Percentiles rank a stretch among this genome's conserved stretches.
phyloP scores from a whole-genome alignment of 2,113 vertebrate genomes.

The Uropsilus gracilis region DNA sequence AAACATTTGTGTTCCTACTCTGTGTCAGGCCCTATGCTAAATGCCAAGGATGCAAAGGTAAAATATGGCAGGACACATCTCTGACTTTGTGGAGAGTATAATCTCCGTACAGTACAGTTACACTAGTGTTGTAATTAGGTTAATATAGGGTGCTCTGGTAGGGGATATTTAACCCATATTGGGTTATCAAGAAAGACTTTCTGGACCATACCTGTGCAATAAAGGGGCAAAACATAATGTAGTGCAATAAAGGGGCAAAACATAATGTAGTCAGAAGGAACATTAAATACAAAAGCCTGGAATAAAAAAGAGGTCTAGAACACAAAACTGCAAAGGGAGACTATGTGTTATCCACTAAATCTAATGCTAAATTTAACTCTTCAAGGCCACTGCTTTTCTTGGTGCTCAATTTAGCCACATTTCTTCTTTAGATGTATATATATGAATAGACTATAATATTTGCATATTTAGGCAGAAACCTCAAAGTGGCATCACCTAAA shows the following conservation, averaged over 20 bases:
- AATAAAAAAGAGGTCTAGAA: background rate
- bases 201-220: background rate
- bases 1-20: background rate
- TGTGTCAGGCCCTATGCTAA: background rate
- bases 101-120: background rate
- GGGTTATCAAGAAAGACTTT: background rate
- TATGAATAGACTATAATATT: background rate
- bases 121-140: background rate
- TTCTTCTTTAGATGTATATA: background rate
- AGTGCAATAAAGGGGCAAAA: background rate
- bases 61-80: background rate
- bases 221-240: background rate
- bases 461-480: background rate
- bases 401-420: background rate
- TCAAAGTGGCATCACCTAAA: background rate
- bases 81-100: background rate
- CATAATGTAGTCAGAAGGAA: background rate
- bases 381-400: background rate
- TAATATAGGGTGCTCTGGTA: background rate
- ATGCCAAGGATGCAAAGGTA: background rate
- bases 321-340: background rate
- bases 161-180: background rate
- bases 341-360: background rate
- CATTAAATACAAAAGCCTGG: background rate
- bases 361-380: background rate